Evolutionary conservation across 2,113 vertebrate genomes (phyloP), one percentile per base, ranked within the genome.

Genomic region (Myanophis thanlyinensis): DNA sequence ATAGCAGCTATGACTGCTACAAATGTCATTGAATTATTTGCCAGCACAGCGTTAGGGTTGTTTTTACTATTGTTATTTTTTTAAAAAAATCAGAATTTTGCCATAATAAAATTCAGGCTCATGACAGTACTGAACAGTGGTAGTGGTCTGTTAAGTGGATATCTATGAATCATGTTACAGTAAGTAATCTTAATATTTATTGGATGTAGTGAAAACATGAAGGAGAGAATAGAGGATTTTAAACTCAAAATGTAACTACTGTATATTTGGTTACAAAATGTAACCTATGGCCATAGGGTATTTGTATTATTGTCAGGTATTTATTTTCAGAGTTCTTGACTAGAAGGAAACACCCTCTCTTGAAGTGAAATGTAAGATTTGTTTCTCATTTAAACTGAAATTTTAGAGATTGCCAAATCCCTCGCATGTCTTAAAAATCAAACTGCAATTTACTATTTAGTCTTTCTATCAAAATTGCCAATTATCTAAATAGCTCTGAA

Each of bases 401-500:
- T 44, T 80, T 40, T 59, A 89, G 49, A 18, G 47, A 87, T 46
- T 48, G 85, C n/a, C 30, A 62, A 62, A 48, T 89, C 80, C n/a
- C 46, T 86, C n/a, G 30, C 88, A 90, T 86, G 89, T 90, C 47
- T 56, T n/a, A 89, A 85, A 59, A 62, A 90, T 67, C 80, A 93
- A 93, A 62, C 25, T 40, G n/a, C 62, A 86, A 93, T 90, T 90
- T 90, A 47, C 80, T 86, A 62, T 86, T 90, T 89, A 93, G 13
- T 86, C 53, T 62, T 27, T 56, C 80, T 62, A 86, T 44, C 27
- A 90, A 85, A 62, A n/a, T 62, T 91, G 52, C 53, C 73, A 92
- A 85, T 89, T 92, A 47, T 54, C 30, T n/a, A 89, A 46, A n/a
- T n/a, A 93, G 51, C 92, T 93, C 22, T 40, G 91, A 89, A 85